These are phyloP conservation scores for Elephas maximus DNA, from an alignment of 2,113 vertebrate species.

Conservation along the genomic window DNA sequence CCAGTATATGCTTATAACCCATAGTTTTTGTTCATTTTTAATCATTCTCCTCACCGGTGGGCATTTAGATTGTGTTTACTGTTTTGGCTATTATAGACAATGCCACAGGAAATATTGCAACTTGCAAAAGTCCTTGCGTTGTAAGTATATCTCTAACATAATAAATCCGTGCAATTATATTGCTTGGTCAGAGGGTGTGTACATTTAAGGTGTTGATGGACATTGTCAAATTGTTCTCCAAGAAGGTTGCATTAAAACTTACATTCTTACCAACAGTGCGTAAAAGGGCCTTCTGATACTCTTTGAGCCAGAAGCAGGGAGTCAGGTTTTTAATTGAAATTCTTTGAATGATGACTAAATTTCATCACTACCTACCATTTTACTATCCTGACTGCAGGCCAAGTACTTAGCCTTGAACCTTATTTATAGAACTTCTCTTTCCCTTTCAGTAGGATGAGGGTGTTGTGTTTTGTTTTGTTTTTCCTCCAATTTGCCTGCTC, in stretches of 20 bases:
- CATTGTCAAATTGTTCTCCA: not conserved
- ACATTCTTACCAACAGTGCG: not conserved
- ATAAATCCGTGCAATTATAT: not conserved
- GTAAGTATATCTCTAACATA: not conserved
- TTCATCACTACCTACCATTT: not conserved
- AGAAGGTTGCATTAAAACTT: not conserved
- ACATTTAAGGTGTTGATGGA: not conserved
- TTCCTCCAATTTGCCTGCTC: not conserved
- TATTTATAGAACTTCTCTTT: not conserved
- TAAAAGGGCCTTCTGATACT: not conserved
- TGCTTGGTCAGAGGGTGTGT: not conserved
- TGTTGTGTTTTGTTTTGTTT: not conserved
- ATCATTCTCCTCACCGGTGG: not conserved
- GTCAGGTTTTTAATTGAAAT: constrained; percentile 39
- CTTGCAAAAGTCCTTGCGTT: not conserved
- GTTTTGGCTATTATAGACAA: rapidly evolving
- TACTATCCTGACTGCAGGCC: not conserved
- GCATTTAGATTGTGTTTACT: not conserved
- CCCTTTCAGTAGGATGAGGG: not conserved
- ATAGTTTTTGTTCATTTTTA: not conserved
- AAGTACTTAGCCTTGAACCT: constrained; percentile 13
- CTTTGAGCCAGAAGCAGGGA: not conserved
- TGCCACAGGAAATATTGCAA: not conserved
- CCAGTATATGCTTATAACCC: rapidly evolving
- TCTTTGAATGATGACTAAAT: not conserved